These are phyloP conservation scores for Ischnus inquisitorius DNA, from an alignment of 2,888 invertebrate species.

Conservation along the genomic window DNA sequence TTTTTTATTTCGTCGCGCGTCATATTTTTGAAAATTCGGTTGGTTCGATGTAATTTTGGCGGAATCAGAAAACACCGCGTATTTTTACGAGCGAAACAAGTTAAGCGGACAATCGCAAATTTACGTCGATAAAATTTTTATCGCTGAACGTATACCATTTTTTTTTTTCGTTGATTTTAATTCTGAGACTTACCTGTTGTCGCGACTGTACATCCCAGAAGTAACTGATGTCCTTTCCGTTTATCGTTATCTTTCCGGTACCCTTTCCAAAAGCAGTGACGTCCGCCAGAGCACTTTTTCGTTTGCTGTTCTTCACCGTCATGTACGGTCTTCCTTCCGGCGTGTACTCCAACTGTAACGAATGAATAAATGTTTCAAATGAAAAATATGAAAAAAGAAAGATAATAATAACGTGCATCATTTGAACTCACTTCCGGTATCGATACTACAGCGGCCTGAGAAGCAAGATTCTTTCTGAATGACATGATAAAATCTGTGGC, in stretches of 20 bases:
- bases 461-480: slow-evolving; percentile 88
- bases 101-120: not conserved
- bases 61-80: not conserved
- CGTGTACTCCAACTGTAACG: slow-evolving; percentile 88
- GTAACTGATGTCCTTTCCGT: slow-evolving; percentile 92
- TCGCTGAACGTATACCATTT: not conserved
- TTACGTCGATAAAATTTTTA: not conserved
- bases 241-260: slow-evolving; percentile 93
- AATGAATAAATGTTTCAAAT: not conserved
- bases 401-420: not conserved
- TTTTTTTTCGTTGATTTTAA: not conserved
- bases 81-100: not conserved
- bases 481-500: slow-evolving; percentile 91
- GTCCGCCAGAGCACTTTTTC: slow-evolving; percentile 91
- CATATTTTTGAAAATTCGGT: not conserved
- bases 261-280: slow-evolving; percentile 94
- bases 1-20: not conserved
- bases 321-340: slow-evolving; percentile 90
- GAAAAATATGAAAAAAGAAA: slow-evolving; percentile 2
- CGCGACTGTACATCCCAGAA: slow-evolving; percentile 90
- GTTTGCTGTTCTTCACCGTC: slow-evolving; percentile 87
- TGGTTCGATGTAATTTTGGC: not conserved
- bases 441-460: slow-evolving; percentile 87
- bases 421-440: slow-evolving; percentile 87
- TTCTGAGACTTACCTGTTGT: slow-evolving; percentile 89